Base-by-base conservation (phyloP, 2,113 vertebrate genomes). In the Gnathonemus longibarbis region DNA sequence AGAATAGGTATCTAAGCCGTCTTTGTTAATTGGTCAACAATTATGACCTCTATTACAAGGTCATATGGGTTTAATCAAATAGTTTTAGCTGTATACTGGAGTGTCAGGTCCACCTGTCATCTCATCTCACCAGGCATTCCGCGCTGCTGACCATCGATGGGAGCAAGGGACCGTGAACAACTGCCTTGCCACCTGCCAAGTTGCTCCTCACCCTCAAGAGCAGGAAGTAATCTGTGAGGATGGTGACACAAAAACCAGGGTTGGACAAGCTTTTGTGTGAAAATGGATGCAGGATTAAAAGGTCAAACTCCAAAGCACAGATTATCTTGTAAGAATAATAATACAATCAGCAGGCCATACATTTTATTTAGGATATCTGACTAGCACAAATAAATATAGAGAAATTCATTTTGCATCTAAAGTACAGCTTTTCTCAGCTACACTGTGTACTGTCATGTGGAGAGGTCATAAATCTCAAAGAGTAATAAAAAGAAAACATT, bases 201-300 rank as follows among this genome's bases (percentile, higher is more conserved):
- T 88, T 93, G 88, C 93, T 94, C 84, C 94, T 92, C 48, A 96
- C 94, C 91, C 93, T 93, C 86, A 98, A 91, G 91, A 97, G 96
- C 80, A 98, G 94, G 89, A 98, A 97, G 91, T 96, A 94, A 46
- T 97, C 97, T 98, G 90, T 90, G 31, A 91, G 66, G 3, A n/a
- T 86, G 90, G 52, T 90, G 91, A 31, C 91, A 90, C 50, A 84
- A 52, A 84, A 74, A 80, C 49, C 13, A 53, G 86, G 56, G 5
- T 24, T 84, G 77, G 48, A 35, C 50, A 27, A 27, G 24, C 13
- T 11, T 66, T 27, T n/a, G n/a, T 27, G 58, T 10, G 2, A 62
- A 62, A 62, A n/a, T 62, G 21, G 27, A 80, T 39, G 70, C 21
- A 0, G 70, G 70, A 35, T 77, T 77, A 46, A 50, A 89, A 56